Evolutionary conservation across 1,140 invertebrate genomes (phyloP).

Genomic region (Sarcophaga peregrina): DNA sequence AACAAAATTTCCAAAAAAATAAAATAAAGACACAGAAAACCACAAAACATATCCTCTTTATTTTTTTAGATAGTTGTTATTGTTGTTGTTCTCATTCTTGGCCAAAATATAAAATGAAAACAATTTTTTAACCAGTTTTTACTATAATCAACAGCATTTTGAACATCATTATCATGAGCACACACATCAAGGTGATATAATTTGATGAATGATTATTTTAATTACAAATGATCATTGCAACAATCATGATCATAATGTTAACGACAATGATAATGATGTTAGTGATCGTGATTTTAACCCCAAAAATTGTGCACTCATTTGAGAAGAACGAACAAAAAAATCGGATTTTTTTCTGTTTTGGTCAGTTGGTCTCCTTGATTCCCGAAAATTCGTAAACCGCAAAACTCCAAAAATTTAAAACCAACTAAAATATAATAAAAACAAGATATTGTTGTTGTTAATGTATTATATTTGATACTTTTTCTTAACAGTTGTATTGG

Average conservation of each 20-base stretch:
- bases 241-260: not conserved
- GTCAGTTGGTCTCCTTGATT: not conserved
- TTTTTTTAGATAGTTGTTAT: not conserved
- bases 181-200: not conserved
- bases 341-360: not conserved
- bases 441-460: not conserved
- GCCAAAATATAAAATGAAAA: not conserved
- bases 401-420: constrained; percentile 20
- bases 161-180: constrained; percentile 6
- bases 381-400: not conserved
- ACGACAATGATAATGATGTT: not conserved
- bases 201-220: not conserved
- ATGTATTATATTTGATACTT: constrained; percentile 14
- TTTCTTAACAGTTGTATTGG: not conserved
- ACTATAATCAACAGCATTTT: not conserved
- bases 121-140: constrained; percentile 22
- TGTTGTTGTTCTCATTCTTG: not conserved
- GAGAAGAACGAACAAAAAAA: not conserved
- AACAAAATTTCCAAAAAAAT: not conserved
- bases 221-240: not conserved
- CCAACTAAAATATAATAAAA: not conserved
- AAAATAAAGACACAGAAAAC: not conserved
- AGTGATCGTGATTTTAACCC: constrained; percentile 22
- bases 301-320: constrained; percentile 24
- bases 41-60: constrained; percentile 23